These are phyloP conservation scores for Zenarchopterus dispar DNA, from an alignment of 2,797 vertebrate species.

Conservation along the genomic window DNA sequence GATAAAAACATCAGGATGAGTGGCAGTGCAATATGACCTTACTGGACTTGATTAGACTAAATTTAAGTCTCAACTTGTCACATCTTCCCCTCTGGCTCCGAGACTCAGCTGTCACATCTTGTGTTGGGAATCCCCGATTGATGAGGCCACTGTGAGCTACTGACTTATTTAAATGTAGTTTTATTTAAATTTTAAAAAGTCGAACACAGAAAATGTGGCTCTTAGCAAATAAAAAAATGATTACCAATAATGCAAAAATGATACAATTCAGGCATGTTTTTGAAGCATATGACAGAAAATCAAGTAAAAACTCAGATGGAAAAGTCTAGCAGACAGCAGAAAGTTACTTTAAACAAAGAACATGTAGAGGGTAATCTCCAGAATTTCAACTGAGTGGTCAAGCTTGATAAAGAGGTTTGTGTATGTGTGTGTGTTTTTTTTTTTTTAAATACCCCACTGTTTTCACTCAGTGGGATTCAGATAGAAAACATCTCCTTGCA, in stretches of 20 bases:
- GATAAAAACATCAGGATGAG: not conserved
- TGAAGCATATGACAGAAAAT: not conserved
- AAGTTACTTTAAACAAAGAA: not conserved
- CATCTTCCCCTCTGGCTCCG: not conserved
- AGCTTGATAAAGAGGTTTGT: not conserved
- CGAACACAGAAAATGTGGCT: not conserved
- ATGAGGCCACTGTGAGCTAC: not conserved
- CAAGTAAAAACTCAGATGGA: not conserved
- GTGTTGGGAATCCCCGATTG: slow-evolving; percentile 2
- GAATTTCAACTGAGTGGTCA: not conserved
- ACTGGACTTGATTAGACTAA: slow-evolving; percentile 3
- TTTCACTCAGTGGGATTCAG: slow-evolving; percentile 6
- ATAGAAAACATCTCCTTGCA: slow-evolving; percentile 5
- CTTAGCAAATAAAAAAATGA: not conserved
- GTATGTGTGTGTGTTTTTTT: not conserved
- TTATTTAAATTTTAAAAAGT: not conserved
- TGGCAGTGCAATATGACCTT: not conserved
- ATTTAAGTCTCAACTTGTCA: slow-evolving; percentile 8
- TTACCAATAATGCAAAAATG: not conserved
- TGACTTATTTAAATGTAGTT: slow-evolving; percentile 1
- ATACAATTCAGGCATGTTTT: not conserved
- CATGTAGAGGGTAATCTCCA: not conserved
- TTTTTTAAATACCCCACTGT: not conserved
- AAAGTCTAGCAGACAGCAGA: not conserved
- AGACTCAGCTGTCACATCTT: slow-evolving; percentile 15